Evolutionary conservation across 1,140 invertebrate genomes (phyloP).

Genomic region (Heliconius hermathena): DNA sequence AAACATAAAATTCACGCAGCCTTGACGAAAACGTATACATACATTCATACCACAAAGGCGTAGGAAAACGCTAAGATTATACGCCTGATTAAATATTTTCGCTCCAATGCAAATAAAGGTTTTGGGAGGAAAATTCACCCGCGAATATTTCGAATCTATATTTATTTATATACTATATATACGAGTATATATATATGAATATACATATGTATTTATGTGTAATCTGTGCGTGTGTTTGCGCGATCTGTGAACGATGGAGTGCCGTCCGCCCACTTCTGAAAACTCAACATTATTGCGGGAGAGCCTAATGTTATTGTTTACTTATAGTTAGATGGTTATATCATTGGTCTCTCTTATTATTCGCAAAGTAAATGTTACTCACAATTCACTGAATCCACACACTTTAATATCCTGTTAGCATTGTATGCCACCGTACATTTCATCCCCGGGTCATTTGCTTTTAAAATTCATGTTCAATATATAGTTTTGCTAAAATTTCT

Average conservation of each 20-base stretch:
- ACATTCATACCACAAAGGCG: conserved; percentile 63
- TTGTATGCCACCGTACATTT: no score
- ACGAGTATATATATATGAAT: no score
- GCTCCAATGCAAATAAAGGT: conserved; percentile 68
- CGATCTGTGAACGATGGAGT: conserved; percentile 2
- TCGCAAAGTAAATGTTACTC: background rate
- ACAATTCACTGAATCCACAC: background rate
- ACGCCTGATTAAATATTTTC: conserved; percentile 76
- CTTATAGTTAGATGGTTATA: conserved; percentile 10
- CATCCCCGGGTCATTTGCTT: no score
- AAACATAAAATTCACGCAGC: conserved; percentile 38
- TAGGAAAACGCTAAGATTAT: conserved; percentile 64
- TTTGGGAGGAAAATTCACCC: conserved; percentile 50
- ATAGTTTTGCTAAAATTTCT: no score
- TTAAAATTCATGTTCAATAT: no score
- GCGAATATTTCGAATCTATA: conserved; percentile 61
- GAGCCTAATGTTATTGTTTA: conserved; percentile 22
- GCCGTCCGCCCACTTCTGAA: conserved; percentile 7
- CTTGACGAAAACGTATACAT: conserved; percentile 50
- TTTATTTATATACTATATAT: conserved; percentile 38
- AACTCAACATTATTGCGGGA: conserved; percentile 17
- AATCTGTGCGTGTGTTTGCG: conserved; percentile 19
- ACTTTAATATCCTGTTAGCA: background rate
- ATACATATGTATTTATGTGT: conserved; percentile 11
- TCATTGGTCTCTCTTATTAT: conserved; percentile 12